Base-by-base conservation (phyloP, 2,888 invertebrate genomes). In the Ectemnius lituratus region DNA sequence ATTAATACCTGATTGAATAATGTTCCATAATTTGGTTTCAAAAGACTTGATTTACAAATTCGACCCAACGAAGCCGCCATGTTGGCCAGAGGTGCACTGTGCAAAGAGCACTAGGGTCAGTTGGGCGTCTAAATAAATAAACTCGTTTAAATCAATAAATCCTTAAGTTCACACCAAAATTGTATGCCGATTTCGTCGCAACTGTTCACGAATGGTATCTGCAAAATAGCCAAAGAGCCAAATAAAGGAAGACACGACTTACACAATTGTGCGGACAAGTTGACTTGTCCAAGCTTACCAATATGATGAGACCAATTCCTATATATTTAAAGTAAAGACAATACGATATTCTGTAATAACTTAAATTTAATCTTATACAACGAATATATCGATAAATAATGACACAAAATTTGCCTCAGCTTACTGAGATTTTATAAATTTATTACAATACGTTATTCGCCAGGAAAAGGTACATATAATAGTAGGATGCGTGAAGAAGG, bases 31-130 rank as follows among this genome's bases (percentile, higher is more conserved):
- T 93, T 93, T 87, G 94, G 93, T 94, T 95, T 96, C 90, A 97
- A 94, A 92, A 97, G 94, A 92, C 95, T 94, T 91, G 95, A 94
- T 92, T 95, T 95, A 93, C 94, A 96, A 94, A 96, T 94, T 93
- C 96, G 94, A 93, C 96, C 95, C 92, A 96, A 94, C 92, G 95
- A 94, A 92, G 96, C 96, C 94, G 96, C 96, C 97, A 97, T 97
- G 93, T 94, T 96, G 94, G 93, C 84, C 88, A 88, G 87, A 89
- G 87, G 85, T 89, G 84, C 85, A 84, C 85, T 86, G 85, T 85
- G 85, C 82, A 84, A 80, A 84, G 78, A 77, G 37, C 74, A 67
- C 70, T 83, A 5, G 5, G 80, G 84, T 87, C 88, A 85, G 45
- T 65, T 49, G 49, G 74, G 45, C n/a, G 14, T 70, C 73, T 78